phyloP scores from a whole-genome alignment of 2,113 vertebrate genomes.

The Eurypyga helias region DNA sequence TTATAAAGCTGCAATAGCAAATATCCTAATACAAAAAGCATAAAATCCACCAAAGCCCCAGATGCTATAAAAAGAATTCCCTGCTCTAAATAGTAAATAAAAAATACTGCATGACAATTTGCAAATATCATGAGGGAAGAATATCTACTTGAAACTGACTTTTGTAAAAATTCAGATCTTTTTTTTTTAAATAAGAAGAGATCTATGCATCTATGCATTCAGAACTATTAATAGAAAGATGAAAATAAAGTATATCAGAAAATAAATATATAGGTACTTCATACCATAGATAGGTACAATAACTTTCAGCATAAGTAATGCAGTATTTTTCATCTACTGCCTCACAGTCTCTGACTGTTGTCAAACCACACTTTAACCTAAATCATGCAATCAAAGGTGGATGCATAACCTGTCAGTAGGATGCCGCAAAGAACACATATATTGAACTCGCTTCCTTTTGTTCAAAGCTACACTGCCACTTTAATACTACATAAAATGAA shows the following conservation, averaged over 20 bases:
- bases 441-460: conserved; percentile 22
- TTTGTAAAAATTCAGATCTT: background rate
- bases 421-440: background rate
- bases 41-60: background rate
- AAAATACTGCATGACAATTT: background rate
- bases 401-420: conserved; percentile 13
- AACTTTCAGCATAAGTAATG: background rate
- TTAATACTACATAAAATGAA: conserved; percentile 48
- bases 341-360: background rate
- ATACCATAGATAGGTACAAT: background rate
- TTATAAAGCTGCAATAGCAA: background rate
- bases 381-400: background rate
- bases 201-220: background rate
- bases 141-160: background rate
- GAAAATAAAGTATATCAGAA: background rate
- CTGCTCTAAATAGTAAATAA: background rate
- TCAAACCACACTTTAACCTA: conserved; percentile 27
- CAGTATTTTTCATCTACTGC: background rate
- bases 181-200: background rate
- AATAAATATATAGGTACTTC: background rate
- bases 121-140: background rate
- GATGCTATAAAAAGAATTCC: background rate
- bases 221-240: background rate
- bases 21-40: background rate
- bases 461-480: conserved; percentile 41